A percentile compares a stretch with the other conserved stretches of the same genome.
Evolutionary conservation across 2,797 vertebrate genomes (phyloP).

Genomic region (Sebastes iracundus): DNA sequence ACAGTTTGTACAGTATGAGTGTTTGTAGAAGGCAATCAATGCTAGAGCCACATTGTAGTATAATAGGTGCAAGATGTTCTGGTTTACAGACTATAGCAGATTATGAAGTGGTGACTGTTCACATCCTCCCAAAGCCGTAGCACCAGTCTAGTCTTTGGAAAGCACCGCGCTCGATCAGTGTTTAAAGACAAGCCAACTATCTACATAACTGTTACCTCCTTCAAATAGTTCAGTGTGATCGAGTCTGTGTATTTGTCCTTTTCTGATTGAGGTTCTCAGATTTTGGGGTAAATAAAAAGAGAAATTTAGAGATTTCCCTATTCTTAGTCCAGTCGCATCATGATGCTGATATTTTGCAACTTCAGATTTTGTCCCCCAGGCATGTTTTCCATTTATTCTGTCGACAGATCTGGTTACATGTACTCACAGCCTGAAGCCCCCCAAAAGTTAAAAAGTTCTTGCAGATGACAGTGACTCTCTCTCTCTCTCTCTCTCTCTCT

Average conservation of each 20-base stretch:
- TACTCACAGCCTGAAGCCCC: background rate
- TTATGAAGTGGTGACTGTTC: conserved; percentile 14
- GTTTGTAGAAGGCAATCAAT: background rate
- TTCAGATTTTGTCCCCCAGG: background rate
- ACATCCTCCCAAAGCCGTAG: background rate
- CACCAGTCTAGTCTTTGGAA: background rate
- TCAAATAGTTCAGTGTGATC: background rate
- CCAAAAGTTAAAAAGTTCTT: background rate
- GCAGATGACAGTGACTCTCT: background rate
- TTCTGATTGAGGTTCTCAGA: background rate
- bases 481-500: no score
- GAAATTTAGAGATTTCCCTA: background rate
- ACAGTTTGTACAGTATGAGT: background rate
- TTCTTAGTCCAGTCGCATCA: background rate
- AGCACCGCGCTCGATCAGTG: background rate
- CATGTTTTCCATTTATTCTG: background rate
- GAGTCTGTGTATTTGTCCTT: background rate
- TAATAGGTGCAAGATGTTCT: conserved; percentile 2
- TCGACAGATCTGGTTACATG: background rate
- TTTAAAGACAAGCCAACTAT: background rate
- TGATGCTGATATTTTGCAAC: background rate
- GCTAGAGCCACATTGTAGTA: background rate
- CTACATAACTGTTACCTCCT: background rate
- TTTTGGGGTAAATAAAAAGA: background rate
- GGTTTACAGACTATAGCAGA: conserved; percentile 1